Evolutionary conservation across 2,113 vertebrate genomes (phyloP), one percentile per base, ranked within the genome.

Genomic region (Rhynchomys soricoides): DNA sequence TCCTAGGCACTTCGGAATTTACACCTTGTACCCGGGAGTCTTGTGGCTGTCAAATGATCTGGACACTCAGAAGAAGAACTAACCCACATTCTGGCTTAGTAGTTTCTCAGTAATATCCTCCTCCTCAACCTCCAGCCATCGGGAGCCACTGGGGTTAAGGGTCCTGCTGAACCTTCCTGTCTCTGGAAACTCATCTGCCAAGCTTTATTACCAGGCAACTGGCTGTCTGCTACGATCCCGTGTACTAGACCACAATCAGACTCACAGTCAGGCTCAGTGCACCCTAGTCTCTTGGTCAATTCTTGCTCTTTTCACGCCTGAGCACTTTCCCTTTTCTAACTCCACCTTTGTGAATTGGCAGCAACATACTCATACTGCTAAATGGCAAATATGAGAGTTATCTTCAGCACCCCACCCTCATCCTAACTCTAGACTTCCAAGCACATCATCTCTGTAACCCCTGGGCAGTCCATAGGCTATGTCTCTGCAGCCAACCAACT

Each of bases 31-130:
- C 81, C 45, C 4, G 16, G 7, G 64, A 75, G 40, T 40, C 64
- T 81, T 92, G 31, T 87, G 64, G 62, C 81, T 92, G 82, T 55
- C 70, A 88, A 19, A 75, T 82, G 50, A 95, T 48, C 86, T 83
- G 37, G 40, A 68, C 31, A 83, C 29, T 62, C 88, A 77, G 34
- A 91, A n/a, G 37, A 89, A 86, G 77, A 92, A 90, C 24, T 48
- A 78, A 71, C 37, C 70, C 81, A 96, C 37, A 0, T 31, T 82
- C 81, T 85, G 75, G 62, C 74, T 92, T 83, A 90, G 62, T 50
- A 43, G 52, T 92, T 74, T 79, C 29, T 37, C 48, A 93, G 40
- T 37, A 70, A 26, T 66, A 83, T 37, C 21, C 48, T 94, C 64
- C 45, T 95, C 59, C 29, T 89, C 73, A 40, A 45, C 43, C 52